Evolutionary conservation across 1,140 invertebrate genomes (phyloP).

Genomic region (Cherax quadricarinatus): DNA sequence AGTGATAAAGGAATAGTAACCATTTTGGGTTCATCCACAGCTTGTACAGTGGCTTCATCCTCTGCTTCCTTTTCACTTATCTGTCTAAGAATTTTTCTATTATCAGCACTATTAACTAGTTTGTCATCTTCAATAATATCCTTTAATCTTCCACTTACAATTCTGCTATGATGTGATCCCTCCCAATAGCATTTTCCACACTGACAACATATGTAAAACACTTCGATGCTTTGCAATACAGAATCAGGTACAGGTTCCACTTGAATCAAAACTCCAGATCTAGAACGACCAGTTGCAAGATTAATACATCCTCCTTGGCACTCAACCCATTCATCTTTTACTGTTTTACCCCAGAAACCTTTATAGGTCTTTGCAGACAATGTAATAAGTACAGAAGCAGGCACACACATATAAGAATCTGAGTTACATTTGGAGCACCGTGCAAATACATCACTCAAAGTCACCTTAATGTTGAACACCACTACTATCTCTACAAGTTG

Average conservation of each 20-base stretch:
- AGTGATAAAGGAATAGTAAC: not conserved
- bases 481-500: constrained; percentile 42
- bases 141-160: constrained; percentile 19
- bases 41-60: not conserved
- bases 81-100: not conserved
- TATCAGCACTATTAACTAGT: not conserved
- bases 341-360: not conserved
- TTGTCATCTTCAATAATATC: constrained; percentile 28
- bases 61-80: not conserved
- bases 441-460: constrained; percentile 51
- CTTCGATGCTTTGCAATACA: constrained; percentile 13
- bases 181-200: constrained; percentile 59
- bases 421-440: constrained; percentile 56
- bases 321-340: constrained; percentile 24
- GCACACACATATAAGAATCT: constrained; percentile 21
- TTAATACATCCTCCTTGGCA: constrained; percentile 36
- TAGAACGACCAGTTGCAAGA: constrained; percentile 14
- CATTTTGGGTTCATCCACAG: not conserved
- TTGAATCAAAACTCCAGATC: not conserved
- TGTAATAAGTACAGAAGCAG: constrained; percentile 3
- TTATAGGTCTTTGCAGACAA: not conserved
- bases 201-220: constrained; percentile 37
- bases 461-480: constrained; percentile 46
- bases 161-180: constrained; percentile 45
- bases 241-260: not conserved